A percentile compares a stretch with the other conserved stretches of the same genome.
These are phyloP conservation scores for Apocrypta bakeri DNA, from an alignment of 1,140 invertebrate genomes.

Conservation along the genomic window DNA sequence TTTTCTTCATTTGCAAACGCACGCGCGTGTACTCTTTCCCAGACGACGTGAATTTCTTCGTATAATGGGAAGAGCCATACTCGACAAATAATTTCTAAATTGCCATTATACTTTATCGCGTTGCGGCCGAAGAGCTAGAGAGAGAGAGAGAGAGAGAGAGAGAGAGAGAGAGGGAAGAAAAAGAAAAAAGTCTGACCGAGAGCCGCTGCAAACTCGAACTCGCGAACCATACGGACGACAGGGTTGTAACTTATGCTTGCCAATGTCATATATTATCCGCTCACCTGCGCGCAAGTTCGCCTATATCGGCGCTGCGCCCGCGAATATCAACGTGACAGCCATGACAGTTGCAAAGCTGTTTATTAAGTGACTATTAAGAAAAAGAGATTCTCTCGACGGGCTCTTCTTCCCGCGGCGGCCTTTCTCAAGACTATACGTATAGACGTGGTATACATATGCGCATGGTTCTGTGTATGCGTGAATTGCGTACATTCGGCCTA, in stretches of 20 bases:
- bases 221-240: conserved; percentile 40
- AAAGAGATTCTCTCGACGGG: conserved; percentile 33
- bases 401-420: not conserved
- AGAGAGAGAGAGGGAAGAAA: not conserved
- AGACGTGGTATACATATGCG: no score
- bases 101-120: conserved; percentile 45
- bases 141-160: not conserved
- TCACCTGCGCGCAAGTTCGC: conserved; percentile 37
- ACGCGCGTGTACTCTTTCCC: no score
- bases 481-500: conserved; percentile 39
- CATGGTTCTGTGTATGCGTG: not conserved
- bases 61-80: no score
- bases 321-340: conserved; percentile 49
- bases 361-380: conserved; percentile 52
- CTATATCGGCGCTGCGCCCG: conserved; percentile 30
- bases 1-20: no score
- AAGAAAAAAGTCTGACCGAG: not conserved
- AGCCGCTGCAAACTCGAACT: conserved; percentile 2
- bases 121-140: not conserved
- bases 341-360: conserved; percentile 49
- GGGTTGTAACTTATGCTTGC: conserved; percentile 49
- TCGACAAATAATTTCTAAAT: conserved; percentile 49
- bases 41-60: not conserved
- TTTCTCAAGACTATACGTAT: no score
- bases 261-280: conserved; percentile 51